A percentile compares a stretch with the other conserved stretches of the same genome.
Evolutionary conservation across 2,113 vertebrate genomes (phyloP).

Genomic region (Colius striatus): DNA sequence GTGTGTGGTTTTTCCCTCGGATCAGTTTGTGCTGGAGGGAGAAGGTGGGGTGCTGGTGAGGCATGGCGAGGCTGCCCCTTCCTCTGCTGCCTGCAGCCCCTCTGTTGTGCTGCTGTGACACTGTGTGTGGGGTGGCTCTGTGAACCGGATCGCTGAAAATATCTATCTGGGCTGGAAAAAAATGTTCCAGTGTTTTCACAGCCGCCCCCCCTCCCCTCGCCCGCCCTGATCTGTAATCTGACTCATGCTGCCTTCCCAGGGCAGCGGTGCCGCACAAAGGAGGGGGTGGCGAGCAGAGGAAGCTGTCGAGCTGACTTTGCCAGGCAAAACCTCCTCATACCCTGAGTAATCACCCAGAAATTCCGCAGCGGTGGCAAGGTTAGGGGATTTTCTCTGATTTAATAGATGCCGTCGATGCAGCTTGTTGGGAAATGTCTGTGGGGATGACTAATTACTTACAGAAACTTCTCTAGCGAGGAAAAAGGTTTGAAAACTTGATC

Average conservation of each 20-base stretch:
- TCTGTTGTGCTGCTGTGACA: not conserved
- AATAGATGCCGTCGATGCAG: not conserved
- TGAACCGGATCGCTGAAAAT: not conserved
- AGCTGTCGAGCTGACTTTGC: slow-evolving; percentile 30
- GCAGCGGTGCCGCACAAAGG: not conserved
- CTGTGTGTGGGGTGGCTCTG: not conserved
- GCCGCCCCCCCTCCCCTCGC: not conserved
- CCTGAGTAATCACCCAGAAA: slow-evolving; percentile 38
- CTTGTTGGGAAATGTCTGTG: slow-evolving; percentile 31
- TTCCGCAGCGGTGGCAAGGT: not conserved
- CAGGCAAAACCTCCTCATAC: slow-evolving; percentile 28
- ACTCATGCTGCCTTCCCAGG: slow-evolving; percentile 41
- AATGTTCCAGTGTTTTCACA: not conserved
- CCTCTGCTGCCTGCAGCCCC: not conserved
- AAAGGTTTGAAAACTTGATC: not conserved
- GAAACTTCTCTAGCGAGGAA: not conserved
- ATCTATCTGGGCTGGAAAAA: slow-evolving; percentile 1
- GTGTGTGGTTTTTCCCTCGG: not conserved
- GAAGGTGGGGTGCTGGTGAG: not conserved
- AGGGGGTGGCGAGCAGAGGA: slow-evolving; percentile 1
- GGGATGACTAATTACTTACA: slow-evolving; percentile 36
- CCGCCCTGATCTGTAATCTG: slow-evolving; percentile 14
- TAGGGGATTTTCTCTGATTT: slow-evolving; percentile 24
- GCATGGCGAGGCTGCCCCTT: not conserved
- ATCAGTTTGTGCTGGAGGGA: not conserved